phyloP scores from a whole-genome alignment of 2,888 invertebrate species.

The Cephus pulcher region DNA sequence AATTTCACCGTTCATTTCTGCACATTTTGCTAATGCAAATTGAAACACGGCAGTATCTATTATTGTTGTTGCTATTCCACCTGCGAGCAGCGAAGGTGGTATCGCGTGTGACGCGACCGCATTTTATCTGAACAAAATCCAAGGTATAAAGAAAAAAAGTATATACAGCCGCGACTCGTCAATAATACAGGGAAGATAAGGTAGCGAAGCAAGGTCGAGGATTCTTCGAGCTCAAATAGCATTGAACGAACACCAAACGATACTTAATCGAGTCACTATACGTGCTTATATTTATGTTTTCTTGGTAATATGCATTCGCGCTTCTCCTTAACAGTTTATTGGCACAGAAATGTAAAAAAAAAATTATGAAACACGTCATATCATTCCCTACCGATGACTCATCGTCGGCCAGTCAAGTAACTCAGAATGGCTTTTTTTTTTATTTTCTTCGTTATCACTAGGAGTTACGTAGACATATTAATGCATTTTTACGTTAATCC shows the following conservation, averaged over 20 bases:
- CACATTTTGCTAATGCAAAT: neutral
- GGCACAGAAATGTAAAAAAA: neutral
- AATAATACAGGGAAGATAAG: neutral
- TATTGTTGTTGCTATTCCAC: neutral
- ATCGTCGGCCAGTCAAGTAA: neutral
- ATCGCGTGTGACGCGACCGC: neutral
- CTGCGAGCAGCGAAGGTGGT: neutral
- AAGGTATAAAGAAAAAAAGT: neutral
- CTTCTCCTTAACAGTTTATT: neutral
- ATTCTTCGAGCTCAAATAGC: neutral
- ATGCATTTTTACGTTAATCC: neutral
- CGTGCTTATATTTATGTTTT: neutral
- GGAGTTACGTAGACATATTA: neutral
- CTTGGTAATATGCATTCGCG: neutral
- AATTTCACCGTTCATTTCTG: neutral
- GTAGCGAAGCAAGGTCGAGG: neutral
- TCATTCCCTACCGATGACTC: neutral
- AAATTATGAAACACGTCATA: neutral
- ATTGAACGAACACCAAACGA: neutral
- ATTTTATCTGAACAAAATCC: neutral
- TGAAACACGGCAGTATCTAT: neutral
- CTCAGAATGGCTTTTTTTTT: neutral
- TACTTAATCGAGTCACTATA: neutral
- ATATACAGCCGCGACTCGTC: neutral
- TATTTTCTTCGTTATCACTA: neutral